Evolutionary conservation across 1,140 invertebrate genomes (phyloP).

Genomic region (Anthonomus grandis): DNA sequence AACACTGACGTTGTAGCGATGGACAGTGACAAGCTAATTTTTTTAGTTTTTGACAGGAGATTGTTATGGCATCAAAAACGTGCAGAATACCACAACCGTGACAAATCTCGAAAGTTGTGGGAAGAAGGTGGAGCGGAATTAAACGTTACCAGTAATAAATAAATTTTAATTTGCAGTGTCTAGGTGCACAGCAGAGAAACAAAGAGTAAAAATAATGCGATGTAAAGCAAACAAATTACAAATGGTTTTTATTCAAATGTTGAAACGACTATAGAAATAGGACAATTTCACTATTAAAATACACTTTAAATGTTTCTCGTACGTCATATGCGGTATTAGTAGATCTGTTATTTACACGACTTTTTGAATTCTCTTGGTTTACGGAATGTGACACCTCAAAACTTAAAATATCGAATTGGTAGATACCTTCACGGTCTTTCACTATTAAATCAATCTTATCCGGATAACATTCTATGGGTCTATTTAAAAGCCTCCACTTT

Average conservation of each 20-base stretch:
- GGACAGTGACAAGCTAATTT: slow-evolving; percentile 2
- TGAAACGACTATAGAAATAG: too few relatives aligned
- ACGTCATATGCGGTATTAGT: background rate
- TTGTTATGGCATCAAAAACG: too few relatives aligned
- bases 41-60: slow-evolving; percentile 8
- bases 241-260: too few relatives aligned
- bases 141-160: too few relatives aligned
- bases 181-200: too few relatives aligned
- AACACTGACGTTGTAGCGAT: too few relatives aligned
- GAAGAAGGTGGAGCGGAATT: background rate
- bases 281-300: too few relatives aligned
- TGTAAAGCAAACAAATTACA: too few relatives aligned
- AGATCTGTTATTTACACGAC: background rate
- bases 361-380: background rate
- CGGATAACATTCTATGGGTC: background rate
- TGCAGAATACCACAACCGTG: background rate
- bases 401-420: background rate
- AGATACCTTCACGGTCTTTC: background rate
- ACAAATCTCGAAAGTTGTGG: background rate
- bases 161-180: too few relatives aligned
- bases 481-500: too few relatives aligned
- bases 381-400: background rate
- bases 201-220: too few relatives aligned
- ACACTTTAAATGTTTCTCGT: background rate
- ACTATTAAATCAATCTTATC: background rate